phyloP scores from a whole-genome alignment of 2,113 vertebrate species.

The Anseranas semipalmata region DNA sequence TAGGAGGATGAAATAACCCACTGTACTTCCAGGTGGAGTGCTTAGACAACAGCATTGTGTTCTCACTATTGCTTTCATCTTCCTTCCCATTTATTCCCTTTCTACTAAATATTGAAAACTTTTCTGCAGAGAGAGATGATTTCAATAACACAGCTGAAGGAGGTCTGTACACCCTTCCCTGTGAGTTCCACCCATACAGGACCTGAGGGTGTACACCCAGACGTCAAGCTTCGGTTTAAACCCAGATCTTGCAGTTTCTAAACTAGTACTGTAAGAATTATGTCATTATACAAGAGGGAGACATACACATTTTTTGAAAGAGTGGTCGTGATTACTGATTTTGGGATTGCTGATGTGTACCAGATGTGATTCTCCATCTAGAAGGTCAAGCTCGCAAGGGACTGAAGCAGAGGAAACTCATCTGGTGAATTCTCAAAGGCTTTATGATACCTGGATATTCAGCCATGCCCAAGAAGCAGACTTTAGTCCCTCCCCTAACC shows the following conservation, averaged over 20 bases:
- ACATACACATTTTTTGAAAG: not conserved
- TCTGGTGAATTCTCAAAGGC: not conserved
- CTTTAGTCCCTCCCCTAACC: not conserved
- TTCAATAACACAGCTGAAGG: not conserved
- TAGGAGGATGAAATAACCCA: not conserved
- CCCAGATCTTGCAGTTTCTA: not conserved
- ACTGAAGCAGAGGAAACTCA: not conserved
- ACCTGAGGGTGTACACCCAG: accelerated
- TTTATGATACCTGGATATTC: not conserved
- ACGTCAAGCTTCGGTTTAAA: not conserved
- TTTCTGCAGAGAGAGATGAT: not conserved
- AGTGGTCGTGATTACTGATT: not conserved
- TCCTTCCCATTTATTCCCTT: not conserved
- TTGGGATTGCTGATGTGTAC: not conserved
- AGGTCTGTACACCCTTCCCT: not conserved
- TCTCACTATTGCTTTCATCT: not conserved
- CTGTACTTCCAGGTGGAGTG: not conserved
- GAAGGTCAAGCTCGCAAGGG: not conserved
- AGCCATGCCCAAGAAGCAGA: not conserved
- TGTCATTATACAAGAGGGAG: not conserved
- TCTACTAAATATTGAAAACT: not conserved
- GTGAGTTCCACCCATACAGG: accelerated
- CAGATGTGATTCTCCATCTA: not conserved
- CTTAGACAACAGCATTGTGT: not conserved
- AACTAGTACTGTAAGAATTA: not conserved